A percentile compares a stretch with the other conserved stretches of the same genome.
phyloP scores from a whole-genome alignment of 1,140 invertebrate genomes.

The Macrosteles quadrilineatus region DNA sequence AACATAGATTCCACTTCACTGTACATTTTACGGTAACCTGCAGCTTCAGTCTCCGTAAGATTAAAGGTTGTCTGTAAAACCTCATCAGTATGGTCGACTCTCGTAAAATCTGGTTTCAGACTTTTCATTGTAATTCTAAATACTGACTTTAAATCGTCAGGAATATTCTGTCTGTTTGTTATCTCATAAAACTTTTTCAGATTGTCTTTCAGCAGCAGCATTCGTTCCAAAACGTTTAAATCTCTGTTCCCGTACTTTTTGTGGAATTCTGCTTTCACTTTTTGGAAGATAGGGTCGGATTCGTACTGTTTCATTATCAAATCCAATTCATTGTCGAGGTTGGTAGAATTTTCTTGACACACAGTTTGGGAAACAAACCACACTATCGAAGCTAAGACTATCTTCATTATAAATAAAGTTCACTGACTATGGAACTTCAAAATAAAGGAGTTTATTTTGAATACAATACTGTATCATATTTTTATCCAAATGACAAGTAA shows the following conservation, averaged over 20 bases:
- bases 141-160: constrained; percentile 1
- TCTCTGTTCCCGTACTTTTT: neutral
- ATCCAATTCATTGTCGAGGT: neutral
- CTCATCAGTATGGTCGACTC: neutral
- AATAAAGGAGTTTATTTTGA: no score
- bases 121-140: neutral
- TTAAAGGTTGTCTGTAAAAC: neutral
- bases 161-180: neutral
- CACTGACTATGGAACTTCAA: no score
- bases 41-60: neutral
- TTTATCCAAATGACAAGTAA: no score
- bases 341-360: neutral
- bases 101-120: neutral
- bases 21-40: neutral
- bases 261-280: neutral
- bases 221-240: neutral
- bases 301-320: neutral
- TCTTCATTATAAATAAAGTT: no score
- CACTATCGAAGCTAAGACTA: no score
- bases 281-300: neutral
- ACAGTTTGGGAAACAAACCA: no score
- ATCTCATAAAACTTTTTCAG: neutral
- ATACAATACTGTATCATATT: no score
- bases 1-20: neutral
- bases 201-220: neutral